phyloP scores from a whole-genome alignment of 2,888 invertebrate species.

The Athalia cordata region DNA sequence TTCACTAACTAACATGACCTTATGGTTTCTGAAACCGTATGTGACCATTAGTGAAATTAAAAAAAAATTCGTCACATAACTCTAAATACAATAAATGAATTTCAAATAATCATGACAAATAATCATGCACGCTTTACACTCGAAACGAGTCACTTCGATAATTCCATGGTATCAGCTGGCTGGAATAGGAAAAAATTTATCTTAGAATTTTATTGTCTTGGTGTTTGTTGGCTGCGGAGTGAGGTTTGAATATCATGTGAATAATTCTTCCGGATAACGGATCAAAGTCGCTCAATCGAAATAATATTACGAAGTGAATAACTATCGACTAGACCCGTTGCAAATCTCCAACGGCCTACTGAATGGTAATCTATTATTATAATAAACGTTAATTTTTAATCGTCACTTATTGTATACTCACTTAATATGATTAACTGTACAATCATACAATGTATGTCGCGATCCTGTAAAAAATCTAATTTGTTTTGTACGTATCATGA shows the following conservation, averaged over 20 bases:
- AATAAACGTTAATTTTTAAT: neutral
- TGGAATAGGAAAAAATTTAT: neutral
- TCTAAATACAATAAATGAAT: neutral
- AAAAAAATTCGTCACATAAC: neutral
- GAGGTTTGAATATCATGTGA: neutral
- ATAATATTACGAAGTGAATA: constrained; percentile 7
- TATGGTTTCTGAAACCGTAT: neutral
- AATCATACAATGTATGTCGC: neutral
- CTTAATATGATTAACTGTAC: neutral
- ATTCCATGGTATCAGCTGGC: neutral
- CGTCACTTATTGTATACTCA: neutral
- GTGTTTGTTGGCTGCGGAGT: neutral
- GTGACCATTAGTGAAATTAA: neutral
- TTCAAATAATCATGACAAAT: neutral
- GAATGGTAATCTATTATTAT: constrained; percentile 6
- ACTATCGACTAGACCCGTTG: neutral
- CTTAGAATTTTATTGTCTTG: neutral
- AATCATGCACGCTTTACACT: constrained; percentile 3
- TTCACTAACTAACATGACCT: constrained; percentile 50
- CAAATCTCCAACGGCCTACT: neutral
- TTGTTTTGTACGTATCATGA: constrained; percentile 9
- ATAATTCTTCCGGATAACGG: neutral
- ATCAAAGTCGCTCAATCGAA: neutral
- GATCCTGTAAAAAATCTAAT: constrained; percentile 20
- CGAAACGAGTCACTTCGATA: constrained; percentile 14